Evolutionary conservation across 2,888 invertebrate genomes (phyloP).

Genomic region (Hololepta plana): DNA sequence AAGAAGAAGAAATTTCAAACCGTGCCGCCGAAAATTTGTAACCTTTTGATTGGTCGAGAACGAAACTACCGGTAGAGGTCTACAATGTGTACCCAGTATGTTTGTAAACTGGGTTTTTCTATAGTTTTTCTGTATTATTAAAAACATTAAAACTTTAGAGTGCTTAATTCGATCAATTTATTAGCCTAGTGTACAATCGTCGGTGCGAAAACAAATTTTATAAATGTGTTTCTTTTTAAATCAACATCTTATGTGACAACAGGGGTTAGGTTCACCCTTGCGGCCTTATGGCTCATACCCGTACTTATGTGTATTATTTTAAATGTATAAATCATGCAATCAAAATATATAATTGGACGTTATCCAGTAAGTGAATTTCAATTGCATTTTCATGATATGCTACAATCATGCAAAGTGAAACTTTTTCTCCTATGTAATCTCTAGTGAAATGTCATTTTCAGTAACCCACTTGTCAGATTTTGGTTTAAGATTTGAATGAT

Average conservation of each 20-base stretch:
- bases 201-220: slow-evolving; percentile 4
- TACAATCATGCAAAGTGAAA: slow-evolving; percentile 8
- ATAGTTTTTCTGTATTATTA: slow-evolving; percentile 25
- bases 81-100: slow-evolving; percentile 29
- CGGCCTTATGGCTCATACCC: slow-evolving; percentile 28
- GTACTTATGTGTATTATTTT: too few relatives aligned
- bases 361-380: too few relatives aligned
- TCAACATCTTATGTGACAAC: slow-evolving; percentile 18
- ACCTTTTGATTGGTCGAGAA: slow-evolving; percentile 14
- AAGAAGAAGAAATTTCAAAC: slow-evolving; percentile 15
- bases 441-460: slow-evolving; percentile 9
- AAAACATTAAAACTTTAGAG: slow-evolving; percentile 10
- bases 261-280: slow-evolving; percentile 27
- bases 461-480: slow-evolving; percentile 22
- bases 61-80: slow-evolving; percentile 25
- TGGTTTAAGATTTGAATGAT: too few relatives aligned
- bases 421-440: too few relatives aligned
- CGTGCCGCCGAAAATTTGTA: slow-evolving; percentile 12
- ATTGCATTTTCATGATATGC: too few relatives aligned
- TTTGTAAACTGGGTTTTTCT: slow-evolving; percentile 33
- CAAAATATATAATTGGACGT: too few relatives aligned
- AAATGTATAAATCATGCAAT: too few relatives aligned
- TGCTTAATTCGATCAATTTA: slow-evolving; percentile 8
- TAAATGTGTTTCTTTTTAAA: slow-evolving; percentile 2
- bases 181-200: slow-evolving; percentile 9